Conservation (phyloP, 2,113 vertebrate genomes). For the Eurypyga helias region DNA sequence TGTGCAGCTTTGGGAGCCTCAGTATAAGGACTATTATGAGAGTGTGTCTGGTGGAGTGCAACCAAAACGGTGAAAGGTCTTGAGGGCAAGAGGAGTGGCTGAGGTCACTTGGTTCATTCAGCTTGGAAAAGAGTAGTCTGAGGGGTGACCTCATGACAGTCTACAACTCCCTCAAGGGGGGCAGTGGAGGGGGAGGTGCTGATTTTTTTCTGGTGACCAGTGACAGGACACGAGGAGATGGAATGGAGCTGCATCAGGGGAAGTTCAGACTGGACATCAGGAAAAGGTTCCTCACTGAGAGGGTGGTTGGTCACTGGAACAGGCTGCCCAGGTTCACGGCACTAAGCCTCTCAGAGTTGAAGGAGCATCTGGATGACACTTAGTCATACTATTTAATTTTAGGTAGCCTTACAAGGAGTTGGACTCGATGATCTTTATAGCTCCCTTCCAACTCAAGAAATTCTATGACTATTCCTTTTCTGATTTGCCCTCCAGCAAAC, state of each 20-base stretch:
- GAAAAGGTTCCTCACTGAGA: not conserved
- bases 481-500: not conserved
- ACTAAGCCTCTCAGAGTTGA: not conserved
- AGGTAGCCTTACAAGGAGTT: not conserved
- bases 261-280: not conserved
- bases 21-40: too few relatives aligned
- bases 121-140: too few relatives aligned
- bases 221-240: not conserved
- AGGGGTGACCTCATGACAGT: not conserved
- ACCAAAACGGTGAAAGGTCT: too few relatives aligned
- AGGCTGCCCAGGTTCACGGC: not conserved
- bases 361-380: not conserved
- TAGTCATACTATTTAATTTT: not conserved
- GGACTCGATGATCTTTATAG: not conserved
- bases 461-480: not conserved
- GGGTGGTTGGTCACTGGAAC: not conserved
- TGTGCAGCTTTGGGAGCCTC: too few relatives aligned
- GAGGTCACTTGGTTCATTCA: too few relatives aligned
- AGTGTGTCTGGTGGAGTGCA: too few relatives aligned
- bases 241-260: not conserved
- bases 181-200: not conserved
- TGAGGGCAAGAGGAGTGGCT: too few relatives aligned
- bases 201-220: not conserved
- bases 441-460: not conserved
- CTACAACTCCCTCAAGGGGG: not conserved